Evolutionary conservation across 2,113 vertebrate species (phyloP).

Genomic region (Elachura formosa): DNA sequence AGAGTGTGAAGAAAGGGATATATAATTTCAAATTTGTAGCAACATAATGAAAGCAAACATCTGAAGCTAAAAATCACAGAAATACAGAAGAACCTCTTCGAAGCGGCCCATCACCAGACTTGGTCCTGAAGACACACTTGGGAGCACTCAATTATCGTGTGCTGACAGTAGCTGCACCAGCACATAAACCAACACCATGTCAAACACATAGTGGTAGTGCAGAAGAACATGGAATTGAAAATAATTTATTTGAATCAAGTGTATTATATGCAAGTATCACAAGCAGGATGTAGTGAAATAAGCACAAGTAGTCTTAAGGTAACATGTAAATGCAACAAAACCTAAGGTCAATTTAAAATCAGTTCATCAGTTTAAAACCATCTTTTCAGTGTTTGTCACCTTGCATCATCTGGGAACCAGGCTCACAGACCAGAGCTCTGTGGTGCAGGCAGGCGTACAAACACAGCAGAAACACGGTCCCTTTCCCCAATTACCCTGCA

Average conservation of each 20-base stretch:
- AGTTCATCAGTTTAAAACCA: too few relatives aligned
- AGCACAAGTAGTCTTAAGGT: background rate
- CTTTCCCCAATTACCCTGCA: background rate
- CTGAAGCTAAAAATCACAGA: background rate
- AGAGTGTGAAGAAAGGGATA: background rate
- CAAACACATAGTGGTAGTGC: background rate
- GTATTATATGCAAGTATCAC: background rate
- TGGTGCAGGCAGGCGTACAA: background rate
- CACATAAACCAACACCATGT: background rate
- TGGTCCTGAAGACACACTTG: background rate
- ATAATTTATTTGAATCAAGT: background rate
- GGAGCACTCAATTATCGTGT: background rate
- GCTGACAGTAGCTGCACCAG: accelerated
- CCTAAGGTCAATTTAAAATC: background rate
- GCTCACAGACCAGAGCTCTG: background rate
- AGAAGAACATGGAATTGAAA: background rate
- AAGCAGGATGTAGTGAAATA: background rate
- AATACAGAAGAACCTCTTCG: background rate
- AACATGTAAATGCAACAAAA: background rate
- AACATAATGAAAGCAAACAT: background rate
- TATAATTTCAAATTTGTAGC: background rate
- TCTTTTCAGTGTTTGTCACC: background rate
- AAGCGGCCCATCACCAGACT: background rate
- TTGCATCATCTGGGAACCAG: background rate
- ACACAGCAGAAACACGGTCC: background rate